These are phyloP conservation scores for Acinonyx jubatus DNA, from an alignment of 2,113 vertebrate genomes.

Conservation along the genomic window DNA sequence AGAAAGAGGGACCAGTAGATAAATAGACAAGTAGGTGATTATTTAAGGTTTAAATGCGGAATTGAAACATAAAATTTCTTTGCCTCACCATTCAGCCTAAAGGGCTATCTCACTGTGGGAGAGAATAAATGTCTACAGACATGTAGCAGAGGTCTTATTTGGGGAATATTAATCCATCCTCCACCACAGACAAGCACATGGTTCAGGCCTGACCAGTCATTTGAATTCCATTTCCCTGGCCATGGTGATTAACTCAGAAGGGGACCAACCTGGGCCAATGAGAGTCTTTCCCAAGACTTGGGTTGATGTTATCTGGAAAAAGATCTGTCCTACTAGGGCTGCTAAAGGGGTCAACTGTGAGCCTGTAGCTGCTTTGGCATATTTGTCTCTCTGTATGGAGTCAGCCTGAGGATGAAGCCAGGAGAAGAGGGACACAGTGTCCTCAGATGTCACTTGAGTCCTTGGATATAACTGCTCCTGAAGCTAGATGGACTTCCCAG, in stretches of 20 bases:
- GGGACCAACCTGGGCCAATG: neutral
- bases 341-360: neutral
- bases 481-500: neutral
- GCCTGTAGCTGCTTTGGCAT: neutral
- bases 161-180: neutral
- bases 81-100: neutral
- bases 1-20: neutral
- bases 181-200: neutral
- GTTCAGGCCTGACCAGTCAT: neutral
- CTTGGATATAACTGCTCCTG: neutral
- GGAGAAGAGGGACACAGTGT: neutral
- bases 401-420: neutral
- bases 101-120: neutral
- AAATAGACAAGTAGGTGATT: neutral
- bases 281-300: neutral
- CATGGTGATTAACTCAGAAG: neutral
- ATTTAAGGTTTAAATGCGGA: neutral
- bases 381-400: neutral
- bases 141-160: neutral
- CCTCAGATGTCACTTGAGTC: neutral
- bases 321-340: neutral
- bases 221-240: neutral
- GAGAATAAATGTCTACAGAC: neutral
- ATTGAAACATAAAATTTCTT: neutral
- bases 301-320: neutral